Evolutionary conservation across 2,113 vertebrate species (phyloP).

Genomic region (Eptatretus burgeri): DNA sequence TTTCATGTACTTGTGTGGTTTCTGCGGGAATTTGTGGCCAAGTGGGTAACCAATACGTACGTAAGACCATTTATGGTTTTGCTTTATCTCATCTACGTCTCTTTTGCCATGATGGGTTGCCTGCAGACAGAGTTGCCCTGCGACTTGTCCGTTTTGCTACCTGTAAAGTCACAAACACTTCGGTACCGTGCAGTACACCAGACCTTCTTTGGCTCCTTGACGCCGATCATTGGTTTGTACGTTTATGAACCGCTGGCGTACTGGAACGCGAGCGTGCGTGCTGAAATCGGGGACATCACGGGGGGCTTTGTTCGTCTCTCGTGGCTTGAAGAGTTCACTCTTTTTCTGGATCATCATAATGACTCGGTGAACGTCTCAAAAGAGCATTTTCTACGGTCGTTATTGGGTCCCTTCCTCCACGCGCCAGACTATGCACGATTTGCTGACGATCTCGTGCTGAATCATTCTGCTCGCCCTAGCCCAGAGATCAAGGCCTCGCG

Average conservation of each 20-base stretch:
- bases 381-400: conserved; percentile 59
- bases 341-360: conserved; percentile 63
- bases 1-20: conserved; percentile 82
- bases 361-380: conserved; percentile 49
- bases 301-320: conserved; percentile 90
- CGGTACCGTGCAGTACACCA: conserved; percentile 69
- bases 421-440: conserved; percentile 62
- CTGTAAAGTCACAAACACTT: conserved; percentile 69
- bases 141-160: conserved; percentile 74
- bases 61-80: conserved; percentile 98
- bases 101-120: conserved; percentile 97
- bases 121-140: conserved; percentile 57
- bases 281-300: conserved; percentile 67
- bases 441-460: conserved; percentile 84
- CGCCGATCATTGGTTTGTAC: conserved; percentile 90
- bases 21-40: conserved; percentile 79
- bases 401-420: conserved; percentile 58
- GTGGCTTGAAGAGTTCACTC: conserved; percentile 90
- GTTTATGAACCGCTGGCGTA: conserved; percentile 95
- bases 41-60: conserved; percentile 99
- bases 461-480: conserved; percentile 32
- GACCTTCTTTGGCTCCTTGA: conserved; percentile 87
- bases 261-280: conserved; percentile 88
- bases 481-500: conserved; percentile 61
- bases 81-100: conserved; percentile 96